Percentiles rank a stretch among this genome's conserved stretches.
These are phyloP conservation scores for Sinopyrophorus schimmeli DNA, from an alignment of 2,888 invertebrate genomes.

Conservation along the genomic window DNA sequence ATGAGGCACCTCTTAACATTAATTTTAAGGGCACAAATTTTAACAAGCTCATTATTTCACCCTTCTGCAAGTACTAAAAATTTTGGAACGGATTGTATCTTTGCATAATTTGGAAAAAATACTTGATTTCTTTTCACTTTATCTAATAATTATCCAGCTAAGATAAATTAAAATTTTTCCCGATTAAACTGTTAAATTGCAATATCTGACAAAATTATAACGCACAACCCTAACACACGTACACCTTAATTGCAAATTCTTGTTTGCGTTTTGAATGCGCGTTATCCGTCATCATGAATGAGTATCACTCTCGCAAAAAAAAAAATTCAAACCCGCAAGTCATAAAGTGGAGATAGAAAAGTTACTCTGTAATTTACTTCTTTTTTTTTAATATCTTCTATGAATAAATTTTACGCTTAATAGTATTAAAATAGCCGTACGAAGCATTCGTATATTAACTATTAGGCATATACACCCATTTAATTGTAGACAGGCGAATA, in stretches of 20 bases:
- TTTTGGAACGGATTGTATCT: no score
- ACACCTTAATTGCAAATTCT: neutral
- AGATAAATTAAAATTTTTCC: no score
- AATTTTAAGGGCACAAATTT: no score
- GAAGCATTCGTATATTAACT: constrained; percentile 2
- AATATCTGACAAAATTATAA: no score
- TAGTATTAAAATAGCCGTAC: constrained; percentile 9
- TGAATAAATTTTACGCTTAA: constrained; percentile 14
- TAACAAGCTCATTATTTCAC: no score
- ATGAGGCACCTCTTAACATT: no score
- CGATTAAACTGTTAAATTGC: no score
- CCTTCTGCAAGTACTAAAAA: no score
- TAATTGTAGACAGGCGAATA: constrained; percentile 1
- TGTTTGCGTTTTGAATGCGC: neutral
- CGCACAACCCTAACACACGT: no score
- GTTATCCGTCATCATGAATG: neutral
- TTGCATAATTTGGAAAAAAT: no score
- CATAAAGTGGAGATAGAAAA: neutral
- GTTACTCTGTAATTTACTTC: constrained; percentile 7
- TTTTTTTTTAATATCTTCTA: neutral
- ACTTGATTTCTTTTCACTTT: no score
- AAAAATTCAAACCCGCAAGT: constrained; percentile 10
- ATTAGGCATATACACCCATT: constrained; percentile 6
- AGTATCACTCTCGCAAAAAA: neutral
- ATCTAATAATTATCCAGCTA: no score